Base-by-base conservation (phyloP, 2,113 vertebrate species). In the Mormyrus lacerda region DNA sequence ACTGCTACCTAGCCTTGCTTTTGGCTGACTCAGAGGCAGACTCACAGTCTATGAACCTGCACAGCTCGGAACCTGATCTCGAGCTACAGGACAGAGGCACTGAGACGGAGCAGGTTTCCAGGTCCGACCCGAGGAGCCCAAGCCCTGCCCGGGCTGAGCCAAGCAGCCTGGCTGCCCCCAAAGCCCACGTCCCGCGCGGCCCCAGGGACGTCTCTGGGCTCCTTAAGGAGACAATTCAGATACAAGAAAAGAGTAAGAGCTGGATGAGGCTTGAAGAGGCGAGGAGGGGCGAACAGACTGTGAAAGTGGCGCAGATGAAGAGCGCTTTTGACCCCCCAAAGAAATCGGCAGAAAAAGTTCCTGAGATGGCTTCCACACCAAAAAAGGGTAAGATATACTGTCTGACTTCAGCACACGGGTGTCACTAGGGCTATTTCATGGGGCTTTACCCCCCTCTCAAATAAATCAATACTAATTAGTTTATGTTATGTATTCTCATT, bases 281-380 rank as follows among this genome's bases (percentile, higher is more conserved):
- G 93, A 93, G 48, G 92, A 91, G 90, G 91, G 86, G 91, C 89
- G 91, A 85, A 45, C 90, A 92, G 5, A 92, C 90, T 31, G 89
- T 94, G 86, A 95, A 94, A 82, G 94, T 96, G 19, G 93, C 93
- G 10, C 94, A 95, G 87, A 96, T 96, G 91, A 95, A 94, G 89
- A 93, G 91, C 39, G 1, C 95, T 8, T 96, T 95, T 88, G 95
- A 96, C 61, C 92, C 93, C 61, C 94, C 94, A 55, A 95, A 93
- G 91, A 95, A 92, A 84, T 85, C 92, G 82, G 91, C 91, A 91
- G 94, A 94, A 89, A 92, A 92, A 88, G 89, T 91, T 44, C 87
- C 65, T 51, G 95, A 95, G 89, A 88, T 48, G 21, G 93, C 87
- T 50, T 86, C 91, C 73, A n/a, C 93, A 55, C 91, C 91, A 85